A percentile compares a stretch with the other conserved stretches of the same genome.
phyloP scores from a whole-genome alignment of 2,888 invertebrate genomes.

The Lepetodrilus schrolli region DNA sequence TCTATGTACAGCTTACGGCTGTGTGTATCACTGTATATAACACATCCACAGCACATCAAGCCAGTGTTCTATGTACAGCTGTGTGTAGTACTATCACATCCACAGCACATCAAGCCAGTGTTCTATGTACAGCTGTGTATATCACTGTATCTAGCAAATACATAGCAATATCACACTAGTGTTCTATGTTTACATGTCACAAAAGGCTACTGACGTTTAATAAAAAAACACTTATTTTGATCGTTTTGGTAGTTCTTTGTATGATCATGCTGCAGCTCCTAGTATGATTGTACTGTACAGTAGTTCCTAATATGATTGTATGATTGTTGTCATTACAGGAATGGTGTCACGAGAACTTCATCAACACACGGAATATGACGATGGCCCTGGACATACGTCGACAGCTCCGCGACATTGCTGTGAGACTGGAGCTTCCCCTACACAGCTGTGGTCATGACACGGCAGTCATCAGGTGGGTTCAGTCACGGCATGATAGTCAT shows the following conservation, averaged over 20 bases:
- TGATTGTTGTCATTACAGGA: conserved; percentile 69
- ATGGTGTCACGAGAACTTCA: conserved; percentile 93
- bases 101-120: no score
- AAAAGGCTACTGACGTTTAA: no score
- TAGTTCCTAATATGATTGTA: neutral
- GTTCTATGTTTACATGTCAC: no score
- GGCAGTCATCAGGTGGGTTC: conserved; percentile 72
- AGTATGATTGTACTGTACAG: neutral
- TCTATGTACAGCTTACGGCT: no score
- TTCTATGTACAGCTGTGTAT: no score
- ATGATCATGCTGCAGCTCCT: neutral
- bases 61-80: no score
- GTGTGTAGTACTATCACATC: no score
- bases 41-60: no score
- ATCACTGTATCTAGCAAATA: no score
- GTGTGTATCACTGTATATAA: no score
- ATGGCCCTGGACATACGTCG: conserved; percentile 87
- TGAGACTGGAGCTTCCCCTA: conserved; percentile 79
- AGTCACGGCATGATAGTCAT: conserved; percentile 74
- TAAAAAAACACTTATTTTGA: neutral
- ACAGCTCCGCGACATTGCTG: conserved; percentile 85
- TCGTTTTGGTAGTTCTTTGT: conserved; percentile 9
- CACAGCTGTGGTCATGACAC: conserved; percentile 80
- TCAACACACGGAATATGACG: conserved; percentile 87
- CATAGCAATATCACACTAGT: no score